These are phyloP conservation scores for Dendronephthya gigantea DNA, from an alignment of 64 coral and sea anemone species.

Conservation along the genomic window DNA sequence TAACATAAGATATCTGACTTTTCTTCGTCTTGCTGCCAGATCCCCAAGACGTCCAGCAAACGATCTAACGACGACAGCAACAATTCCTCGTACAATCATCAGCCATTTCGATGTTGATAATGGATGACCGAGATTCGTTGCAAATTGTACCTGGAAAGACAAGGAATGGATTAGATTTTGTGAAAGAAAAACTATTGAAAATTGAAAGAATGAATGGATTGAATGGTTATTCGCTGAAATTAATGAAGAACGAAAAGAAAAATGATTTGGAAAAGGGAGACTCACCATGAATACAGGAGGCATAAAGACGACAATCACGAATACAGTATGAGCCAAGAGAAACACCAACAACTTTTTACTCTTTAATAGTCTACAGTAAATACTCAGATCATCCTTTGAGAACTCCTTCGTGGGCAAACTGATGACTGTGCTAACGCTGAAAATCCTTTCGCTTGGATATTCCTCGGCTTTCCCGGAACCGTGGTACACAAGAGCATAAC, in stretches of 20 bases:
- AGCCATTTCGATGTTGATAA: slow-evolving; percentile 5
- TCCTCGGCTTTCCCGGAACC: background rate
- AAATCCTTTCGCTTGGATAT: background rate
- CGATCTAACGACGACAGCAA: background rate
- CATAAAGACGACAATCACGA: background rate
- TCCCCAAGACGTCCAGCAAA: background rate
- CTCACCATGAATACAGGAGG: background rate
- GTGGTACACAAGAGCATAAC: background rate
- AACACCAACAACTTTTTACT: background rate
- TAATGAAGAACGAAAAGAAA: background rate
- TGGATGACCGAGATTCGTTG: background rate
- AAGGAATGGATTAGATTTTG: background rate
- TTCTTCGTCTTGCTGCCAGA: background rate
- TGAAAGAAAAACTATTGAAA: background rate
- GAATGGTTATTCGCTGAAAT: no score
- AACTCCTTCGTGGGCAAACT: background rate
- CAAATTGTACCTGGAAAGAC: background rate
- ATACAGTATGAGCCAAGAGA: background rate
- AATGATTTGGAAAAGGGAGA: background rate
- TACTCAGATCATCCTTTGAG: background rate
- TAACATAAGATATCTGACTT: background rate
- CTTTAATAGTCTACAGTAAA: background rate
- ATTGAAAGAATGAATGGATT: no score
- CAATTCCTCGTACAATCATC: background rate
- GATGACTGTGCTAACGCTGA: background rate